Conservation (phyloP, 53 echinoderm and acorn worm genomes). For the Pentamera pediparva region DNA sequence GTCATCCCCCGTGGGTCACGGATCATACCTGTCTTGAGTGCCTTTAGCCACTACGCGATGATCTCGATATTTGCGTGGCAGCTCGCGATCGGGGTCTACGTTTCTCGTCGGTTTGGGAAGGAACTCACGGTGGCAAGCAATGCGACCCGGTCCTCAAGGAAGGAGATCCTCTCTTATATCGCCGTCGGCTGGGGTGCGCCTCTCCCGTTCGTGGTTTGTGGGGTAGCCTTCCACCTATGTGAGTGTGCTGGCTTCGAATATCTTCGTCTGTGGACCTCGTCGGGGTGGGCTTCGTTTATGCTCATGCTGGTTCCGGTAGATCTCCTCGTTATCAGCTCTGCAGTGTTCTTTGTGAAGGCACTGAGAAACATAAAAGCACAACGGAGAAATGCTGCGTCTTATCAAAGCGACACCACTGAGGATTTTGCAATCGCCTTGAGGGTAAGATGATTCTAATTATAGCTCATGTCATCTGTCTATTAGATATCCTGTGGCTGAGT, state of each 20-base stretch:
- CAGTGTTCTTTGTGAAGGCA: background rate
- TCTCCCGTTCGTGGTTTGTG: conserved; percentile 17
- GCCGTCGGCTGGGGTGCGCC: conserved; percentile 33
- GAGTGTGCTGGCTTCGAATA: conserved; percentile 20
- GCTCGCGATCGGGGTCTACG: conserved; percentile 30
- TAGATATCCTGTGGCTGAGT: too few species aligned
- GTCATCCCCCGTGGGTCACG: background rate
- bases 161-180: conserved; percentile 1
- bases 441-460: background rate
- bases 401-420: background rate
- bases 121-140: conserved; percentile 6
- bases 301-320: background rate
- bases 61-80: conserved; percentile 42
- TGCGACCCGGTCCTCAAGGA: background rate
- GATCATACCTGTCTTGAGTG: background rate
- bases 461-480: too few species aligned
- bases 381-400: background rate
- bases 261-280: conserved; percentile 8
- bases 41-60: conserved; percentile 36
- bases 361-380: background rate
- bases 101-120: conserved; percentile 27
- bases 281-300: background rate
- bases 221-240: conserved; percentile 22
- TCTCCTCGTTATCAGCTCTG: background rate
- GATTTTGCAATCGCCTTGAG: conserved; percentile 7